A percentile compares a stretch with the other conserved stretches of the same genome.
Conservation (phyloP, 2,888 invertebrate species). For the Stenodema calcarata region DNA sequence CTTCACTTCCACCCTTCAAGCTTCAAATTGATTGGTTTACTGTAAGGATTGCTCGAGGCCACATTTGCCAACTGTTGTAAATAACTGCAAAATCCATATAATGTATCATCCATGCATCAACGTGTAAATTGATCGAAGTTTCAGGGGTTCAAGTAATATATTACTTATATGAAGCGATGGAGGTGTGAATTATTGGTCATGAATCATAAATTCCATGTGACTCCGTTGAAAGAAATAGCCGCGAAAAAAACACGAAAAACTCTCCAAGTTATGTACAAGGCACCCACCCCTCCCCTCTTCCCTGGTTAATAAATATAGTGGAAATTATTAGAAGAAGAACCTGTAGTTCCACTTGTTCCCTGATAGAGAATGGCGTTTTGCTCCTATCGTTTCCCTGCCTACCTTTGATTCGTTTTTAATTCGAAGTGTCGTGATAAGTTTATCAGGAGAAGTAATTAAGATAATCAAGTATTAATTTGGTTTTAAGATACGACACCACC, state of each 20-base stretch:
- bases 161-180: not conserved
- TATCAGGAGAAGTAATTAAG: not conserved
- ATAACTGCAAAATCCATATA: not conserved
- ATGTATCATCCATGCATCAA: not conserved
- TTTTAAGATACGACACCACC: not conserved
- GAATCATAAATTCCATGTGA: not conserved
- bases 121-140: not conserved
- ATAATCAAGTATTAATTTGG: slow-evolving; percentile 10
- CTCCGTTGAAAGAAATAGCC: not conserved
- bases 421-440: not conserved
- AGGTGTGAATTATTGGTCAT: not conserved
- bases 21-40: too few species aligned
- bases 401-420: not conserved
- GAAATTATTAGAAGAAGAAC: not conserved
- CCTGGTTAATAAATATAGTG: too few species aligned
- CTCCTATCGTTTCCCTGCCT: not conserved
- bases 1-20: too few species aligned
- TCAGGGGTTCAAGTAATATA: not conserved
- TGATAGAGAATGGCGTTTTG: not conserved
- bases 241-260: not conserved
- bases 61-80: not conserved
- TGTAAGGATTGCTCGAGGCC: not conserved
- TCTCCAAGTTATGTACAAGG: not conserved
- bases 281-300: too few species aligned
- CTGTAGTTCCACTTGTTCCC: not conserved